These are phyloP conservation scores for Troilus luridus DNA, from an alignment of 2,888 invertebrate species.

Conservation along the genomic window DNA sequence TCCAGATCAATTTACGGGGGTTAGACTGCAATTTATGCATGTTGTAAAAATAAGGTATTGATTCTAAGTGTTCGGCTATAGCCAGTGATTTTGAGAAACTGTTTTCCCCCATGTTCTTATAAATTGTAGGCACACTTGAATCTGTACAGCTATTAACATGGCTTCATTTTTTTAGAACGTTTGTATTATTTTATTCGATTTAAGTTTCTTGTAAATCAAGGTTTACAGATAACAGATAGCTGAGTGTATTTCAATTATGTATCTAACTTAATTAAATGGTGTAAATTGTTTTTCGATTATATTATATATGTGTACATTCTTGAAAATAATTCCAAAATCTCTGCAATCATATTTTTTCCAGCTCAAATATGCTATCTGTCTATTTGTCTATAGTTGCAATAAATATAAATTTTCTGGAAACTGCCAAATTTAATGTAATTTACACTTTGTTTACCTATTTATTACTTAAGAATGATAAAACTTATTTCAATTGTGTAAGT, in stretches of 20 bases:
- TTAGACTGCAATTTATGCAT: slow-evolving; percentile 38
- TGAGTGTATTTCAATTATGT: slow-evolving; percentile 56
- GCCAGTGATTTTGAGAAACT: slow-evolving; percentile 55
- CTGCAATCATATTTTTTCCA: slow-evolving; percentile 62
- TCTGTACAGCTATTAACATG: slow-evolving; percentile 61
- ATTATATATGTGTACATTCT: slow-evolving; percentile 60
- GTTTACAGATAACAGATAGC: slow-evolving; percentile 62
- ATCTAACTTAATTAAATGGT: slow-evolving; percentile 58
- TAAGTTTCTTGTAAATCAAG: slow-evolving; percentile 57
- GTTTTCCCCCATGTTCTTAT: slow-evolving; percentile 52
- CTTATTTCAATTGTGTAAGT: slow-evolving; percentile 56
- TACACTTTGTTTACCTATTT: slow-evolving; percentile 59
- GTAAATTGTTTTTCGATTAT: slow-evolving; percentile 59
- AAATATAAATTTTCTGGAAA: slow-evolving; percentile 63
- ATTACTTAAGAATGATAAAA: slow-evolving; percentile 57
- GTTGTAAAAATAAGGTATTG: slow-evolving; percentile 55
- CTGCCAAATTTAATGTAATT: slow-evolving; percentile 59
- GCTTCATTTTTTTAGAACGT: slow-evolving; percentile 61
- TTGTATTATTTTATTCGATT: slow-evolving; percentile 59
- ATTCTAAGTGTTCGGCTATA: slow-evolving; percentile 49
- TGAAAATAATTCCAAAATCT: slow-evolving; percentile 59
- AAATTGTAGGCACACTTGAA: slow-evolving; percentile 55
- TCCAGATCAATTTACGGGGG: slow-evolving; percentile 55
- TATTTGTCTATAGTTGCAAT: slow-evolving; percentile 65
- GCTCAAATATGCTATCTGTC: slow-evolving; percentile 64